Conservation (phyloP, 2,113 vertebrate species). For the Quiscalus mexicanus region DNA sequence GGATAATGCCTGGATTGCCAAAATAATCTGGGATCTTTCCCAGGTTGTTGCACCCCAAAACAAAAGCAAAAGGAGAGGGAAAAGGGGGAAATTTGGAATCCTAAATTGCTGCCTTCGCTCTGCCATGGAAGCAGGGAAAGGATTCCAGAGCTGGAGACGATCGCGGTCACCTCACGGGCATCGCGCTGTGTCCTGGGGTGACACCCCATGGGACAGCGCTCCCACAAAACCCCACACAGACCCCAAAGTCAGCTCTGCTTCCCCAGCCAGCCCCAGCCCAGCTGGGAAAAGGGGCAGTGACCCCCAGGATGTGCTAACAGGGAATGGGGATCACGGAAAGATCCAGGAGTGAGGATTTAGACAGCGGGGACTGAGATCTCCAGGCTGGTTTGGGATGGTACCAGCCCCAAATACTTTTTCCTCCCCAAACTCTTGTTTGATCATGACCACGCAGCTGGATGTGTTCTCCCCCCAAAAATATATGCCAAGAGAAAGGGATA, state of each 20-base stretch:
- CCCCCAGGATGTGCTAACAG: accelerated
- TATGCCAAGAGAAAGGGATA: accelerated
- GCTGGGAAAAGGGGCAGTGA: not conserved
- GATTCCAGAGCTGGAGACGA: accelerated
- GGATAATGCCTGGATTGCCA: accelerated
- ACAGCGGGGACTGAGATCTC: accelerated
- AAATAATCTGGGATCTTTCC: not conserved
- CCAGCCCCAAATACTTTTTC: not conserved
- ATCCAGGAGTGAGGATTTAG: not conserved
- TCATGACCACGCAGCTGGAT: not conserved
- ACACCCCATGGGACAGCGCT: accelerated
- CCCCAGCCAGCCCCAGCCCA: accelerated
- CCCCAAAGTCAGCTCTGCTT: not conserved
- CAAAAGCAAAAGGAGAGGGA: not conserved
- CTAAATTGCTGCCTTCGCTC: accelerated
- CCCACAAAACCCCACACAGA: not conserved
- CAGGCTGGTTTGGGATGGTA: accelerated
- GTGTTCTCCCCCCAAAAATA: accelerated
- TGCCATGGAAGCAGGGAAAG: accelerated
- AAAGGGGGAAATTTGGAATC: accelerated
- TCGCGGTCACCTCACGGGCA: accelerated
- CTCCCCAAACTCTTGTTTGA: not conserved
- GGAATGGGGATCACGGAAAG: accelerated
- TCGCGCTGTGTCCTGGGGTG: accelerated
- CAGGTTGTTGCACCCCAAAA: not conserved